Percentiles rank a stretch among this genome's conserved stretches.
phyloP scores from a whole-genome alignment of 2,113 vertebrate species.

The Ochotona curzoniae region DNA sequence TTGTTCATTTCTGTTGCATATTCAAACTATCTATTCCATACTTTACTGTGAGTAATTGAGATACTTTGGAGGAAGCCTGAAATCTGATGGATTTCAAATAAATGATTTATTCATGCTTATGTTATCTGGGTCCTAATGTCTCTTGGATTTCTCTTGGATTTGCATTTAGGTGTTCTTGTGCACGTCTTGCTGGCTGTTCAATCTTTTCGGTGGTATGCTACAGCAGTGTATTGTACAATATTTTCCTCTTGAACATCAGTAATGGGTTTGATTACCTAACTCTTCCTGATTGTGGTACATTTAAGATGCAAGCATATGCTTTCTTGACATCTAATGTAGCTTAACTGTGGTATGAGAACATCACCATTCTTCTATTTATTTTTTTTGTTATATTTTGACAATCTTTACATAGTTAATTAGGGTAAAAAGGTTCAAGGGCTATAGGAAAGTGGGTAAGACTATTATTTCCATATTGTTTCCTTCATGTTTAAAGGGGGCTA shows the following conservation, averaged over 20 bases:
- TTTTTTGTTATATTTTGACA: no score
- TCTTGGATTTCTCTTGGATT: slow-evolving; percentile 37
- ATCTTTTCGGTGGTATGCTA: not conserved
- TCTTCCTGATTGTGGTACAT: not conserved
- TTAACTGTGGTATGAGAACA: slow-evolving; percentile 45
- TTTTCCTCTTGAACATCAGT: slow-evolving; percentile 20
- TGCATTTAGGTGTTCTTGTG: not conserved
- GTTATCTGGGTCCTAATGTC: slow-evolving; percentile 44
- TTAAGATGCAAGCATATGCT: not conserved
- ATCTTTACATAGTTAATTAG: no score
- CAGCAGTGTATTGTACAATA: not conserved
- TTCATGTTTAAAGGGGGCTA: no score
- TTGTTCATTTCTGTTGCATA: slow-evolving; percentile 66
- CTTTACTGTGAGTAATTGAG: slow-evolving; percentile 20
- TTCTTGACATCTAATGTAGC: slow-evolving; percentile 35
- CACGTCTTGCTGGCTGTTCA: not conserved
- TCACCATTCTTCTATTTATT: not conserved
- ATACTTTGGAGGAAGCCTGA: slow-evolving; percentile 40
- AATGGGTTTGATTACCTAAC: not conserved
- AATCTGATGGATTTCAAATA: slow-evolving; percentile 49
- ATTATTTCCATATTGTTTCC: no score
- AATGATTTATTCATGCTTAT: slow-evolving; percentile 46
- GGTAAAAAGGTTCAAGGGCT: no score
- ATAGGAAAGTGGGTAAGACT: no score
- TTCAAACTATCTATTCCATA: not conserved